These are phyloP conservation scores for Sycobia sp. DNA, from an alignment of 1,140 invertebrate genomes.

Conservation along the genomic window DNA sequence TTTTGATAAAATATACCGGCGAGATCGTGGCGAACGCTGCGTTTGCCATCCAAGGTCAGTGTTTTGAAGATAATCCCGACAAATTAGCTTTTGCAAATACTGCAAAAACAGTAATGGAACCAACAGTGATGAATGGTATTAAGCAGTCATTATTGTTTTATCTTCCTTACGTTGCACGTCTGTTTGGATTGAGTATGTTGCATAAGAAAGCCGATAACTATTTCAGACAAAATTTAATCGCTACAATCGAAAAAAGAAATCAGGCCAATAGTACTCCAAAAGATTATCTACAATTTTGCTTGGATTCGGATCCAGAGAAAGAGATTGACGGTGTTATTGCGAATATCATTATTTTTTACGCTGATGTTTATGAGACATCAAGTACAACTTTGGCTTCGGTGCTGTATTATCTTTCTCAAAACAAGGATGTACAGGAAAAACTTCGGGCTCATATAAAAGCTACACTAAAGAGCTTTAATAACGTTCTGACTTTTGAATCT, in stretches of 20 bases:
- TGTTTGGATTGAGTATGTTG: constrained; percentile 21
- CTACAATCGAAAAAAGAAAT: constrained; percentile 25
- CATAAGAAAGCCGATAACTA: constrained; percentile 14
- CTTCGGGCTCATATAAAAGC: constrained; percentile 58
- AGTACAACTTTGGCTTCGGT: constrained; percentile 48
- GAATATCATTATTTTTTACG: constrained; percentile 44
- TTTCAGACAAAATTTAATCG: constrained; percentile 32
- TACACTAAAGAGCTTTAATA: constrained; percentile 59
- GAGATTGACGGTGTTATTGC: constrained; percentile 35
- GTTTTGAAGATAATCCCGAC: constrained; percentile 33
- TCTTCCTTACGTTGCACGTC: not conserved
- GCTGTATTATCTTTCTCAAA: constrained; percentile 47
- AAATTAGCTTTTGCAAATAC: constrained; percentile 26
- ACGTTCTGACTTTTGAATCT: constrained; percentile 64
- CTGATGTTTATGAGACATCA: constrained; percentile 62
- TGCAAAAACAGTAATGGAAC: constrained; percentile 39
- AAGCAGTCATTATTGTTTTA: constrained; percentile 11
- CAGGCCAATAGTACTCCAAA: constrained; percentile 16
- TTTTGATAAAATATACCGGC: constrained; percentile 56
- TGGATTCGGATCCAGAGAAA: constrained; percentile 36
- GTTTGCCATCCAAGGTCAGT: constrained; percentile 53
- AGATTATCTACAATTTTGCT: constrained; percentile 44
- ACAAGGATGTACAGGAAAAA: constrained; percentile 59
- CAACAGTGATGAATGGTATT: not conserved
- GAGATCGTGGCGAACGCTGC: constrained; percentile 61